These are phyloP conservation scores for Cephus pygmeus DNA, from an alignment of 2,888 invertebrate genomes.

Conservation along the genomic window DNA sequence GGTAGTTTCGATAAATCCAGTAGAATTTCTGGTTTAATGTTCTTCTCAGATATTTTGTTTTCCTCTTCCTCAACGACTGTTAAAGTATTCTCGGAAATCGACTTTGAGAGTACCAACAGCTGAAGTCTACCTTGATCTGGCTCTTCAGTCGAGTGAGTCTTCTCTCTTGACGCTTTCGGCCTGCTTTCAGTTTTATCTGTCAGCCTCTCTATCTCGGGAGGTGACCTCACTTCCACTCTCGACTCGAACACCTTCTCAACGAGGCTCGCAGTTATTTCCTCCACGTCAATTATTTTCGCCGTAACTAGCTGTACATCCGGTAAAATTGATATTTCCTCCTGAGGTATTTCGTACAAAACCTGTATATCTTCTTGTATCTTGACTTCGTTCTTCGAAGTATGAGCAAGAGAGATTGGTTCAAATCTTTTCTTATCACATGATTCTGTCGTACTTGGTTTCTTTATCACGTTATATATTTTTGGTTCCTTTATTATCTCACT, in stretches of 20 bases:
- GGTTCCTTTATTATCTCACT: background rate
- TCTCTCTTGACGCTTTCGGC: constrained; percentile 18
- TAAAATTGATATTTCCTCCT: constrained; percentile 30
- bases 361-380: constrained; percentile 45
- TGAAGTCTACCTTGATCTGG: constrained; percentile 7
- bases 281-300: constrained; percentile 50
- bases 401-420: background rate
- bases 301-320: constrained; percentile 50
- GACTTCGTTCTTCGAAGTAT: constrained; percentile 38
- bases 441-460: background rate
- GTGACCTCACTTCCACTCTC: constrained; percentile 58
- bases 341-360: constrained; percentile 39
- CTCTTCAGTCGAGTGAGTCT: constrained; percentile 15
- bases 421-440: background rate
- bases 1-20: constrained; percentile 61
- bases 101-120: constrained; percentile 35
- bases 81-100: constrained; percentile 50
- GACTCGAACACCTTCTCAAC: constrained; percentile 59
- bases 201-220: constrained; percentile 58
- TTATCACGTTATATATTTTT: background rate
- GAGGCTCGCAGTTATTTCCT: constrained; percentile 62
- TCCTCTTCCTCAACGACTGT: constrained; percentile 27
- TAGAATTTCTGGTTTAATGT: constrained; percentile 65
- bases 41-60: constrained; percentile 57
- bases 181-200: background rate